Percentiles rank a stretch among this genome's conserved stretches.
phyloP scores from a whole-genome alignment of 1,140 invertebrate species.

The Stegodyphus mimosarum region DNA sequence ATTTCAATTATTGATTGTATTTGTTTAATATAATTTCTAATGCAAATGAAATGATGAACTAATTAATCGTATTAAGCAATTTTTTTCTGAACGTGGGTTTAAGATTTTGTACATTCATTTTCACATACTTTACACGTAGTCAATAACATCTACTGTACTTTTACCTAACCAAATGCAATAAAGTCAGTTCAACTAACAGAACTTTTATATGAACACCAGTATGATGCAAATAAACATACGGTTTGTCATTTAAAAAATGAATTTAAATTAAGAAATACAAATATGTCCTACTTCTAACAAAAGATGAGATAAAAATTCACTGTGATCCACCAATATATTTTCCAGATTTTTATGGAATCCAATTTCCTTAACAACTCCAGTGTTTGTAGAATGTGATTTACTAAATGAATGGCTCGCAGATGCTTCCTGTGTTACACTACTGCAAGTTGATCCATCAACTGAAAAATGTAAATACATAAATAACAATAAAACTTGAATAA shows the following conservation, averaged over 20 bases:
- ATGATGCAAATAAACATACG: too few species aligned
- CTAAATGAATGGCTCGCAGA: slow-evolving; percentile 40
- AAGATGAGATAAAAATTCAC: slow-evolving; percentile 19
- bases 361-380: background rate
- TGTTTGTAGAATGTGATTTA: slow-evolving; percentile 31
- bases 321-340: slow-evolving; percentile 10
- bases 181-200: too few species aligned
- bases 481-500: background rate
- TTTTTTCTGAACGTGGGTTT: too few species aligned
- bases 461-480: background rate
- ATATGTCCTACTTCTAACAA: slow-evolving; percentile 28
- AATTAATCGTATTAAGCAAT: too few species aligned
- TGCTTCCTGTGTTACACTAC: slow-evolving; percentile 41
- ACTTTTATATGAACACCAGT: too few species aligned
- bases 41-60: too few species aligned
- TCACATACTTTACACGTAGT: too few species aligned
- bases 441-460: slow-evolving; percentile 38
- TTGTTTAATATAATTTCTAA: too few species aligned
- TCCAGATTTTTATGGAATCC: slow-evolving; percentile 19
- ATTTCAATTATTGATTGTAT: too few species aligned
- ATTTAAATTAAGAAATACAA: background rate
- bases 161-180: too few species aligned
- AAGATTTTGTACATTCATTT: too few species aligned
- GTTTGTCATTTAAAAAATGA: background rate
- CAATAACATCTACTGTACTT: too few species aligned